Base-by-base conservation (phyloP, 1,140 invertebrate genomes). In the Panulirus ornatus region DNA sequence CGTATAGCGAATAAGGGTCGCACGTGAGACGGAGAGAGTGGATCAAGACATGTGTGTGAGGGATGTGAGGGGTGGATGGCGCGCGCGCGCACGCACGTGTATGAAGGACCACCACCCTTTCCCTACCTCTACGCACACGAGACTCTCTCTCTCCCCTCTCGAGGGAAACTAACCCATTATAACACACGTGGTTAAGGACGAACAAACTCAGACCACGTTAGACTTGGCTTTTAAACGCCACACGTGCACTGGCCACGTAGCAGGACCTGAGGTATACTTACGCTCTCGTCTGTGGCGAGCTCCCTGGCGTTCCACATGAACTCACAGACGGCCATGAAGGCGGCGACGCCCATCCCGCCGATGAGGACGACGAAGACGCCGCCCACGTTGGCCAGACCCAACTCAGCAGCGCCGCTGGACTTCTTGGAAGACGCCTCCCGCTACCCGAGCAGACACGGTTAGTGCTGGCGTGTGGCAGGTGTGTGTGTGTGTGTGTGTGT, bases 311-410 rank as follows among this genome's bases (percentile, higher is more conserved):
- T 97, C 96, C 97, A 97, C 0, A 97, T 93, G 92, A 98, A 98
- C 94, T 98, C 97, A 9, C 96, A 94, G 71, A 94, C 91, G 30
- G 93, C 94, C 73, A 94, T 93, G n/a, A 94, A 82, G 8, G 92
- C 91, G 16, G 93, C 93, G 58, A 93, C 92, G 8, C 90, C 92
- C 91, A 94, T 92, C 1, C 94, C 94, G 34, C 95, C 95, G 1
- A 96, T 95, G 0, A 99, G 94, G 0, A 98, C 97, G 0, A 98
- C 95, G 93, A 98, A 99, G 16, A 99, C 97, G 78, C 98, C 98
- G 84, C 97, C 97, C 11, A 99, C 97, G 91, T 98, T 97, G 36
- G 96, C 95, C 51, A 98, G 95, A 27, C 96, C 96, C 40, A 95
- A 93, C 82, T 94, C 93, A 40, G 93, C 93, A 0, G 93, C 93